phyloP scores from a whole-genome alignment of 2,113 vertebrate genomes.

The Nanorana parkeri region DNA sequence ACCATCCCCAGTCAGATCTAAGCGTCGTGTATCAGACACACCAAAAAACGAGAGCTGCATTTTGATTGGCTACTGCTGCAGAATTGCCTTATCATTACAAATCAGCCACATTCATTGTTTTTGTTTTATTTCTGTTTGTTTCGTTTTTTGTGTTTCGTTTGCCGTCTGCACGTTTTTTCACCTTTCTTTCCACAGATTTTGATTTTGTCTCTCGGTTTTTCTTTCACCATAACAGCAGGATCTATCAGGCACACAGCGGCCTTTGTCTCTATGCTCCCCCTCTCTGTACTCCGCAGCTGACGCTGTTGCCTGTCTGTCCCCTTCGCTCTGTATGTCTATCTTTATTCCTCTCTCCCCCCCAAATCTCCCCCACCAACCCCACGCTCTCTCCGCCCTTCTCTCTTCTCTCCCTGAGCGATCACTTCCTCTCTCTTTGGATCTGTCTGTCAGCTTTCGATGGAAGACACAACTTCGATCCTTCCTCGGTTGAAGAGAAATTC shows the following conservation, averaged over 20 bases:
- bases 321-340: constrained; percentile 42
- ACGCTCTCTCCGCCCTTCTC: constrained; percentile 21
- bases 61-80: too few species aligned
- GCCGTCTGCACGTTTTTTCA: neutral
- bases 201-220: neutral
- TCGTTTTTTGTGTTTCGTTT: too few species aligned
- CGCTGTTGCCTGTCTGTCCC: constrained; percentile 6
- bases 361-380: constrained; percentile 44
- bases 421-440: constrained; percentile 67
- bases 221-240: neutral
- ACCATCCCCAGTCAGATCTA: too few species aligned
- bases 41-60: too few species aligned
- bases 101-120: too few species aligned
- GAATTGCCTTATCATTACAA: too few species aligned
- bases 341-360: too few species aligned
- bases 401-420: constrained; percentile 64
- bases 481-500: constrained; percentile 94
- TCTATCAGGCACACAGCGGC: neutral
- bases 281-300: neutral
- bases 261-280: constrained; percentile 9
- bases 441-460: constrained; percentile 94
- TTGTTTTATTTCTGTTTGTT: too few species aligned
- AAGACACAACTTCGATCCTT: constrained; percentile 98
- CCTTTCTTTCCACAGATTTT: neutral
- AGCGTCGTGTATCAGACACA: too few species aligned